phyloP scores from a whole-genome alignment of 2,797 vertebrate genomes.

The Ibycter americanus region DNA sequence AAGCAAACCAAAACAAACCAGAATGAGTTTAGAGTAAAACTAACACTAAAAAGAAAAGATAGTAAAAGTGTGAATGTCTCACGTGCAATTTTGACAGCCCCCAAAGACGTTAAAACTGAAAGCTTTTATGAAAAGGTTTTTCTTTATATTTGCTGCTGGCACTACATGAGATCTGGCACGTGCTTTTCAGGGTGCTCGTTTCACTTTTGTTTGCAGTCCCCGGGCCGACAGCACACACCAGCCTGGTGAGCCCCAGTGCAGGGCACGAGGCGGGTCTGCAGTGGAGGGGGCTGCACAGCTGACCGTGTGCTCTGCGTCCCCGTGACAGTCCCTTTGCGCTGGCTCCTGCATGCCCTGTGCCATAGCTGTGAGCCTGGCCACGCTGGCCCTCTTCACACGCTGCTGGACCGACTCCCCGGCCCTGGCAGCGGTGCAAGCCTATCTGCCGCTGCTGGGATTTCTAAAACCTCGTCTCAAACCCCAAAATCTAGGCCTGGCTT shows the following conservation, averaged over 20 bases:
- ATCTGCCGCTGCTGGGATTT: not conserved
- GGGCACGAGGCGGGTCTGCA: accelerated
- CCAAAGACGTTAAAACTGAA: not conserved
- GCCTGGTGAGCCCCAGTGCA: not conserved
- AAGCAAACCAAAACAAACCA: slow-evolving; percentile 12
- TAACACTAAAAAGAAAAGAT: not conserved
- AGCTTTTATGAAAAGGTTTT: not conserved
- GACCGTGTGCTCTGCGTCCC: accelerated
- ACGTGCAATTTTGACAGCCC: not conserved
- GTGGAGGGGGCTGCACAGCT: not conserved
- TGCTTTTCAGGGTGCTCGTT: not conserved
- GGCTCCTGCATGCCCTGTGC: accelerated
- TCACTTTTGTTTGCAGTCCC: not conserved
- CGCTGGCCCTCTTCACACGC: accelerated
- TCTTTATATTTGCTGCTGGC: not conserved
- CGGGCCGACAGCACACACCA: accelerated
- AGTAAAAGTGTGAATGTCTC: not conserved
- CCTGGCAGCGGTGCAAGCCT: not conserved
- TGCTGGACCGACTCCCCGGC: not conserved
- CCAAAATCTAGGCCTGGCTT: not conserved
- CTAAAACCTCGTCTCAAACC: not conserved
- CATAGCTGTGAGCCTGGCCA: accelerated
- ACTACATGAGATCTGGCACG: not conserved
- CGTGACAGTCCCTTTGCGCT: accelerated
- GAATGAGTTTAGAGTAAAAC: not conserved